Evolutionary conservation across 1,140 invertebrate genomes (phyloP).

Genomic region (Euglossa dilemma): DNA sequence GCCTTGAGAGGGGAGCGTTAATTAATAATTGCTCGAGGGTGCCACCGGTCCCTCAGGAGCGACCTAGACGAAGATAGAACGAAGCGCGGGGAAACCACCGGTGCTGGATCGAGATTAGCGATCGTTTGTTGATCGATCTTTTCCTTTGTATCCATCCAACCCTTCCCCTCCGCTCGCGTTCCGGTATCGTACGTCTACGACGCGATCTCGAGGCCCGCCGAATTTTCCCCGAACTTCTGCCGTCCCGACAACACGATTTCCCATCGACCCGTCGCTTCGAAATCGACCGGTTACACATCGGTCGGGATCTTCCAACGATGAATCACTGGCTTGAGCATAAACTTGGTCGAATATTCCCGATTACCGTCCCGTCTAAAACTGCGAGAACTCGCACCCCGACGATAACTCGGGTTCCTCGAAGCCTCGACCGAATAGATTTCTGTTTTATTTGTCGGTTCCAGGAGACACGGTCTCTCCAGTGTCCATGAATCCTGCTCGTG

Average conservation of each 20-base stretch:
- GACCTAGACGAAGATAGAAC: conserved; percentile 51
- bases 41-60: conserved; percentile 68
- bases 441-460: conserved; percentile 23
- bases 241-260: no score
- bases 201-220: no score
- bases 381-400: background rate
- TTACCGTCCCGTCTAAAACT: background rate
- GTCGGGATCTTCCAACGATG: background rate
- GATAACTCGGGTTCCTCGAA: conserved; percentile 2
- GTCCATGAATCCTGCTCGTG: conserved; percentile 7
- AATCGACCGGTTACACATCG: no score
- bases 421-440: background rate
- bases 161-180: background rate
- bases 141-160: background rate
- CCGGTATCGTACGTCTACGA: no score
- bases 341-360: background rate
- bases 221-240: background rate
- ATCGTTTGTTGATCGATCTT: conserved; percentile 53
- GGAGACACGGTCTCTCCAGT: background rate
- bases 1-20: conserved; percentile 80
- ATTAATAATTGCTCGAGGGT: conserved; percentile 81
- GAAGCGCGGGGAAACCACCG: conserved; percentile 43
- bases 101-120: conserved; percentile 52
- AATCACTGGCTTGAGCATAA: background rate
- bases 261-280: no score